phyloP scores from a whole-genome alignment of 2,888 invertebrate genomes.

The Gortyna flavago region DNA sequence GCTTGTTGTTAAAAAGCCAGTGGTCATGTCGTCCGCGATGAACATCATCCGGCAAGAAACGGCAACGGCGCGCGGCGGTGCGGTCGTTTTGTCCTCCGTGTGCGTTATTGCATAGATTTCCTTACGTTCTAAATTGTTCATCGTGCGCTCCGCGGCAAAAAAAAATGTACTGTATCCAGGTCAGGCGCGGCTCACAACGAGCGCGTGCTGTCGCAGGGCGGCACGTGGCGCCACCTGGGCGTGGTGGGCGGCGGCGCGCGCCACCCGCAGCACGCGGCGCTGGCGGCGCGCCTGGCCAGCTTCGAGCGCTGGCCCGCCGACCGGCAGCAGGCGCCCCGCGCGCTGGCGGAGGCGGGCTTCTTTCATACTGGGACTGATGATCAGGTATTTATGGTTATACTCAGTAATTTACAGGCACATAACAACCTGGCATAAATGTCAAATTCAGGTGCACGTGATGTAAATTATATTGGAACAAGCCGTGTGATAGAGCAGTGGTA shows the following conservation, averaged over 20 bases:
- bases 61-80: too few relatives aligned
- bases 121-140: neutral
- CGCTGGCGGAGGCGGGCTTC: conserved; percentile 96
- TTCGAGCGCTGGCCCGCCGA: conserved; percentile 94
- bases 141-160: neutral
- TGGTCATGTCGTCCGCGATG: neutral
- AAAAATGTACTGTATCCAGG: conserved; percentile 61
- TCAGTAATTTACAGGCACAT: neutral
- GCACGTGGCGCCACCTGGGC: conserved; percentile 82
- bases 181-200: conserved; percentile 84
- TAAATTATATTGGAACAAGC: neutral
- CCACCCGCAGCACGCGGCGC: conserved; percentile 92
- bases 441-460: neutral
- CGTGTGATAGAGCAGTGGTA: neutral
- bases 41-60: neutral
- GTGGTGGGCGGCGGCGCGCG: conserved; percentile 87
- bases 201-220: conserved; percentile 78
- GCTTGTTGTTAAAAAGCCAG: neutral
- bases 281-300: conserved; percentile 92
- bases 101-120: neutral
- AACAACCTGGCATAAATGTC: neutral
- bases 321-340: conserved; percentile 93
- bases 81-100: neutral
- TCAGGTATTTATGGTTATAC: conserved; percentile 80
- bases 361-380: conserved; percentile 94